phyloP scores from a whole-genome alignment of 2,113 vertebrate genomes.

The Gobiocypris rarus region DNA sequence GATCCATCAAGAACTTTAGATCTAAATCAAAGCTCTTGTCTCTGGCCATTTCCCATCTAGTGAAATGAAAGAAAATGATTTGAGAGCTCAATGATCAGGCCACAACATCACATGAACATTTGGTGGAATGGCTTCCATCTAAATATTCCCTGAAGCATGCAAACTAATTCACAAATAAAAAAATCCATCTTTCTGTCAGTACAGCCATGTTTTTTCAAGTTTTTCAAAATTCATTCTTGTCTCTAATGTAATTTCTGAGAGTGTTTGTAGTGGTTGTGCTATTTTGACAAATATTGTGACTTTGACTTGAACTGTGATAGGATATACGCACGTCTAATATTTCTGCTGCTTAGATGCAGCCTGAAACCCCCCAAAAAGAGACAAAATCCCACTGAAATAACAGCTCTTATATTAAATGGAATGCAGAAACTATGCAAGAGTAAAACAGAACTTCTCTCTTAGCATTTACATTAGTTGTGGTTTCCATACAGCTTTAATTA shows the following conservation, averaged over 20 bases:
- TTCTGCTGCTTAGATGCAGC: not conserved
- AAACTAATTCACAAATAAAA: constrained; percentile 13
- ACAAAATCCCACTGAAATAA: not conserved
- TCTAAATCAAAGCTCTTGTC: constrained; percentile 74
- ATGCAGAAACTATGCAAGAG: not conserved
- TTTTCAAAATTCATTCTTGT: not conserved
- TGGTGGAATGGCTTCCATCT: constrained; percentile 10
- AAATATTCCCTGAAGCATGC: constrained; percentile 31
- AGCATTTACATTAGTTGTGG: not conserved
- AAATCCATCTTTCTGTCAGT: constrained; percentile 14
- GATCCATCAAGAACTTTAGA: constrained; percentile 74
- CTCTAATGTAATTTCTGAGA: not conserved
- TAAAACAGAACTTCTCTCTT: not conserved
- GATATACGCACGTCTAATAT: not conserved
- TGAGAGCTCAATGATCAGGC: constrained; percentile 58
- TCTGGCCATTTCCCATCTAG: constrained; percentile 64
- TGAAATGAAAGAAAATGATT: constrained; percentile 65
- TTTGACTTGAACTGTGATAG: not conserved
- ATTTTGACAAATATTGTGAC: not conserved
- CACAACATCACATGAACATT: constrained; percentile 48
- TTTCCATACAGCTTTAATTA: too few relatives aligned
- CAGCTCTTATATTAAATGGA: not conserved
- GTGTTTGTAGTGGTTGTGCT: not conserved
- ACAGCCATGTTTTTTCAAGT: constrained; percentile 10
- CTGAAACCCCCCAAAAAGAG: not conserved